A percentile compares a stretch with the other conserved stretches of the same genome.
Conservation (phyloP, 1,140 invertebrate genomes). For the Myzus persicae region DNA sequence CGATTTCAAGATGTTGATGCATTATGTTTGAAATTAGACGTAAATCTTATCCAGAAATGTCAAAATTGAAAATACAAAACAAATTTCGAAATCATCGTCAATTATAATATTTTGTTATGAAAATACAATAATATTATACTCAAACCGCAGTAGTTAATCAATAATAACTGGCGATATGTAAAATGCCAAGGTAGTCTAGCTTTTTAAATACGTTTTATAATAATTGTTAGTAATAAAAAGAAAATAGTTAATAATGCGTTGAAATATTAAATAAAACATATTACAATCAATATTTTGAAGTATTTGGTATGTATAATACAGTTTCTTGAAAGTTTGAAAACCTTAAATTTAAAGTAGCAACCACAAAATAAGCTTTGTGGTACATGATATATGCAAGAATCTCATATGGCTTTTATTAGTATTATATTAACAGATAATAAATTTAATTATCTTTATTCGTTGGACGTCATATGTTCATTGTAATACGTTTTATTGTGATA, state of each 20-base stretch:
- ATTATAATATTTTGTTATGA: neutral
- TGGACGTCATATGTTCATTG: neutral
- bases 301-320: neutral
- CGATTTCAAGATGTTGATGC: neutral
- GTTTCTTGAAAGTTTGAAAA: neutral
- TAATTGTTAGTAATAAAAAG: too few relatives aligned
- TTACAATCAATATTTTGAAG: neutral
- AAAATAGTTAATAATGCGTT: neutral
- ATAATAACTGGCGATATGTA: neutral
- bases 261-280: neutral
- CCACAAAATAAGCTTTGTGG: neutral
- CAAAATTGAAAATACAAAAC: neutral
- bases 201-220: neutral
- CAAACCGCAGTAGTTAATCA: neutral
- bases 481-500: neutral
- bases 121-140: neutral
- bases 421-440: neutral
- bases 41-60: neutral
- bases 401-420: neutral
- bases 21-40: neutral
- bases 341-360: neutral
- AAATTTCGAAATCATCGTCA: neutral
- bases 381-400: neutral
- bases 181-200: neutral
- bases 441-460: neutral